A percentile compares a stretch with the other conserved stretches of the same genome.
Conservation (phyloP, 2,113 vertebrate genomes). For the Clarias magur region DNA sequence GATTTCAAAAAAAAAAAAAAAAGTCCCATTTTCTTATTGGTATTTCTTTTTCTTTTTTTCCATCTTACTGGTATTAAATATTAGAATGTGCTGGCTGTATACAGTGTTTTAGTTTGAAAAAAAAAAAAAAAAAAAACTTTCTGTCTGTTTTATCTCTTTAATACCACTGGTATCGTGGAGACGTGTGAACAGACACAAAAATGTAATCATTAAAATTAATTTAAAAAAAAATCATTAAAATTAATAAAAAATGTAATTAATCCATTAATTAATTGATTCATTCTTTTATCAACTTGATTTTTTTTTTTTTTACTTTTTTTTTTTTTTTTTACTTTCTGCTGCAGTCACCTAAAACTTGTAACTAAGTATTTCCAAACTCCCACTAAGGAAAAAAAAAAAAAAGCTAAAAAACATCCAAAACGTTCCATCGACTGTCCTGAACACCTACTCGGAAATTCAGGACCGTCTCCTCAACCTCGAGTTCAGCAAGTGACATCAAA, state of each 20-base stretch:
- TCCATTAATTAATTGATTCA: not conserved
- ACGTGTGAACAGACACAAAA: too few species aligned
- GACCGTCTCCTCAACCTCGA: not conserved
- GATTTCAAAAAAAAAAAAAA: too few species aligned
- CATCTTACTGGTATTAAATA: too few species aligned
- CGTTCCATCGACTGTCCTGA: not conserved
- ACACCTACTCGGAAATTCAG: not conserved
- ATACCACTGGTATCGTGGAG: not conserved
- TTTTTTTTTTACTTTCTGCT: not conserved
- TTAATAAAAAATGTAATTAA: too few species aligned
- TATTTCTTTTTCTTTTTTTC: too few species aligned
- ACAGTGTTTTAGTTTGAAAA: too few species aligned
- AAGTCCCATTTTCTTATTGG: too few species aligned
- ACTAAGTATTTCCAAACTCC: not conserved
- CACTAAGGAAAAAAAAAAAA: not conserved
- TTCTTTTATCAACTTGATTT: not conserved
- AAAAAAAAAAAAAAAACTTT: too few species aligned
- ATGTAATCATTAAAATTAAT: too few species aligned
- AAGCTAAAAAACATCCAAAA: not conserved
- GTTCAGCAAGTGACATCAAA: not conserved
- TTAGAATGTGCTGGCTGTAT: not conserved
- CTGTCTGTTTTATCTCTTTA: not conserved
- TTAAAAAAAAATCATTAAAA: too few species aligned
- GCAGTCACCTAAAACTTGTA: not conserved
- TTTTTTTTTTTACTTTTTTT: not conserved